These are phyloP conservation scores for Gymnocypris eckloni DNA, from an alignment of 2,797 vertebrate genomes.

Conservation along the genomic window DNA sequence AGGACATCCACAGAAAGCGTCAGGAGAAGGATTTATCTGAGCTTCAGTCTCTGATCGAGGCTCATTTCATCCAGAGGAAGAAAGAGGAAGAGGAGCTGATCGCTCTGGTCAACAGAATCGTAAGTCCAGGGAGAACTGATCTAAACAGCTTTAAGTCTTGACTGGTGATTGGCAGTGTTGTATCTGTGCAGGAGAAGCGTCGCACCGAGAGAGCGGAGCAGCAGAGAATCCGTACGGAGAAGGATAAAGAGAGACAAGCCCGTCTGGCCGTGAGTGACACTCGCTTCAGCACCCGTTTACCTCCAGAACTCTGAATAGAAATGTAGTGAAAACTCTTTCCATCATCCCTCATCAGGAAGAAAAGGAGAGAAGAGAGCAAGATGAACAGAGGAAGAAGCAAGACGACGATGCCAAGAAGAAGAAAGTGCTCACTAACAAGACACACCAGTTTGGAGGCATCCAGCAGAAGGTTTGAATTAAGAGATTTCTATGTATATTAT, in stretches of 20 bases:
- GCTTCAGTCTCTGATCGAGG: slow-evolving; percentile 77
- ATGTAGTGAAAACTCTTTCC: not conserved
- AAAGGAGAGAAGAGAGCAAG: slow-evolving; percentile 77
- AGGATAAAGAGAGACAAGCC: slow-evolving; percentile 75
- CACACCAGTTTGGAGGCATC: slow-evolving; percentile 74
- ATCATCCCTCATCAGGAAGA: slow-evolving; percentile 71
- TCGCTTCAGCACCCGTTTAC: not conserved
- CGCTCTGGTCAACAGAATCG: slow-evolving; percentile 78
- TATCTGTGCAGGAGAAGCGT: slow-evolving; percentile 74
- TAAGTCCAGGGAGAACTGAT: slow-evolving; percentile 63
- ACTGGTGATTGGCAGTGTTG: not conserved
- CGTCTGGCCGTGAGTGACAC: slow-evolving; percentile 73
- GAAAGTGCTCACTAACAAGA: slow-evolving; percentile 78
- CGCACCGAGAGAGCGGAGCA: slow-evolving; percentile 78
- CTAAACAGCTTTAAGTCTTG: not conserved
- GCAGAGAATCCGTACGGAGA: slow-evolving; percentile 74
- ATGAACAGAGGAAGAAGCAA: slow-evolving; percentile 74
- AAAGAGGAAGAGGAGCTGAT: slow-evolving; percentile 78
- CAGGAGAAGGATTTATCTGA: slow-evolving; percentile 78
- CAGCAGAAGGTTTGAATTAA: slow-evolving; percentile 73
- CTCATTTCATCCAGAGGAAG: slow-evolving; percentile 79
- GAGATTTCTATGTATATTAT: not conserved
- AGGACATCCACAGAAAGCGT: slow-evolving; percentile 81
- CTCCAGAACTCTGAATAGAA: not conserved
- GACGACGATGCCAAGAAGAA: slow-evolving; percentile 81